Percentiles rank a stretch among this genome's conserved stretches.
Evolutionary conservation across 1,140 invertebrate species (phyloP).

Genomic region (Octopus bimaculoides): DNA sequence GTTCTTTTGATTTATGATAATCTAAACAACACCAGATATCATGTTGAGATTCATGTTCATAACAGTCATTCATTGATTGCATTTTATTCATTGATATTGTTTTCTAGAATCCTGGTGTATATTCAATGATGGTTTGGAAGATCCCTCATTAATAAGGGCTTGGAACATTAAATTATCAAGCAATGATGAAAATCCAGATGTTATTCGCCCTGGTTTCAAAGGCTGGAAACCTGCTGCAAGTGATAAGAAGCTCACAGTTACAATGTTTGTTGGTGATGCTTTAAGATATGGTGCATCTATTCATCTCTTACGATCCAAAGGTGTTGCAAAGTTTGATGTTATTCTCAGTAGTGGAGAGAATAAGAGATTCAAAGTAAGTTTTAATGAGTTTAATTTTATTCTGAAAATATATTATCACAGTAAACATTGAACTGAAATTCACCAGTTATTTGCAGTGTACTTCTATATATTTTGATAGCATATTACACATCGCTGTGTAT

Average conservation of each 20-base stretch:
- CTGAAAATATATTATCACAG: too few relatives aligned
- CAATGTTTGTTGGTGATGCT: neutral
- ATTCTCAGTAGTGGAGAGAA: neutral
- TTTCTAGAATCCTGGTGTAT: neutral
- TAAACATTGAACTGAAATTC: too few relatives aligned
- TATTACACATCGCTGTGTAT: too few relatives aligned
- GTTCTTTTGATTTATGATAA: too few relatives aligned
- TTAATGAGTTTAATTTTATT: too few relatives aligned
- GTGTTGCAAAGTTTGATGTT: constrained; percentile 1
- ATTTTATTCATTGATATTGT: too few relatives aligned
- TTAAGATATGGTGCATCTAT: neutral
- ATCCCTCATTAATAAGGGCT: neutral
- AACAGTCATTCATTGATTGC: too few relatives aligned
- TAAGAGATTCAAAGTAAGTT: neutral
- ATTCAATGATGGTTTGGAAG: neutral
- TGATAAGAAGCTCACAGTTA: neutral
- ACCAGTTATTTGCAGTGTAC: too few relatives aligned
- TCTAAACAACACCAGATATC: too few relatives aligned
- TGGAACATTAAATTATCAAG: neutral
- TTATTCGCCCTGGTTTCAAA: neutral
- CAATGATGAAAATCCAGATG: neutral
- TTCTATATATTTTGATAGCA: too few relatives aligned
- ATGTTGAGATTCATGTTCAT: too few relatives aligned
- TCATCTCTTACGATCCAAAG: neutral
- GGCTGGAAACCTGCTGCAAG: neutral